phyloP scores from a whole-genome alignment of 2,113 vertebrate genomes.

The Bagarius yarrelli region DNA sequence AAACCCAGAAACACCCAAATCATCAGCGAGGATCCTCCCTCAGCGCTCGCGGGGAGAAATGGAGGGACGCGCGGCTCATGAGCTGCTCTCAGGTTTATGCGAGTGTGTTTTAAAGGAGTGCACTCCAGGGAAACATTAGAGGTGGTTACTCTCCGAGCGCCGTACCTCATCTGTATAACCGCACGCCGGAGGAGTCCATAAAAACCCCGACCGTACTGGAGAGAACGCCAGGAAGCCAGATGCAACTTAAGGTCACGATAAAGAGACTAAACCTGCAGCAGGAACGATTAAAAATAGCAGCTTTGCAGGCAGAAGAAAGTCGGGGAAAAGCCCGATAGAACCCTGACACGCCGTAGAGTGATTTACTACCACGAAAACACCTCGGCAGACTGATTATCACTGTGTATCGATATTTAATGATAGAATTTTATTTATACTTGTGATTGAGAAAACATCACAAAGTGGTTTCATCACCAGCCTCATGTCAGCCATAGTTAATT shows the following conservation, averaged over 20 bases:
- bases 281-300: constrained; percentile 23
- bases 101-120: constrained; percentile 49
- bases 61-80: constrained; percentile 44
- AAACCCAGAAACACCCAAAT: constrained; percentile 55
- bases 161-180: constrained; percentile 38
- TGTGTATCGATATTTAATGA: too few species aligned
- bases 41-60: constrained; percentile 50
- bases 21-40: constrained; percentile 49
- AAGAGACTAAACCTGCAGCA: neutral
- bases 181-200: constrained; percentile 18
- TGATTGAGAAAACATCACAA: too few species aligned
- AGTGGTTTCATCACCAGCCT: too few species aligned
- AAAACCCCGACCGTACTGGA: constrained; percentile 11
- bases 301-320: neutral
- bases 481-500: too few species aligned
- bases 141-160: constrained; percentile 42
- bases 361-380: neutral
- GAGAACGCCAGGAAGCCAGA: constrained; percentile 9
- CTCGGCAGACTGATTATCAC: too few species aligned
- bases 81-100: constrained; percentile 48
- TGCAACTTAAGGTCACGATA: constrained; percentile 31
- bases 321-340: neutral
- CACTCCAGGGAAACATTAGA: constrained; percentile 49
- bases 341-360: neutral
- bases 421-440: too few species aligned